phyloP scores from a whole-genome alignment of 2,888 invertebrate genomes.

The Gastrophysa polygoni region DNA sequence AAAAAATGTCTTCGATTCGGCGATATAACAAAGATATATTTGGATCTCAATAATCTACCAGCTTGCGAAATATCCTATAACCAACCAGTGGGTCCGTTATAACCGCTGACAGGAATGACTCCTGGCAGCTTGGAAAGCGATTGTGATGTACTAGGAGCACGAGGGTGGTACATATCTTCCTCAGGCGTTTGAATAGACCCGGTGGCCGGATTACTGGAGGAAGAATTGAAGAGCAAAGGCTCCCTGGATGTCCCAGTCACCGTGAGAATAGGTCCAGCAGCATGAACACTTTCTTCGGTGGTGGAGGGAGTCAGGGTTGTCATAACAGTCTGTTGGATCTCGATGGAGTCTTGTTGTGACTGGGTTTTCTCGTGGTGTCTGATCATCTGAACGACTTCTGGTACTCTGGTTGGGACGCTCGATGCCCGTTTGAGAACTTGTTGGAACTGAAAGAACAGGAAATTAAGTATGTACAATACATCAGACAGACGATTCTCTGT shows the following conservation, averaged over 20 bases:
- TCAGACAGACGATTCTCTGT: no score
- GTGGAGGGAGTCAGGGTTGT: conserved; percentile 63
- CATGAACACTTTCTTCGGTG: conserved; percentile 51
- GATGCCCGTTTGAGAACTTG: conserved; percentile 72
- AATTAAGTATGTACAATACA: background rate
- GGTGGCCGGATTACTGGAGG: conserved; percentile 57
- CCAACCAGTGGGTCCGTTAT: conserved; percentile 75
- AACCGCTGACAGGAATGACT: conserved; percentile 76
- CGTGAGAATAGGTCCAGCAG: conserved; percentile 28
- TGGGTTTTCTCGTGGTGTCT: conserved; percentile 66
- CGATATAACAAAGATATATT: background rate
- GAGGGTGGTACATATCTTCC: conserved; percentile 56
- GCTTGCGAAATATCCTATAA: conserved; percentile 48
- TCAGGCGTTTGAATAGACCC: conserved; percentile 57
- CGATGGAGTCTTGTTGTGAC: conserved; percentile 67
- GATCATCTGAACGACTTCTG: conserved; percentile 57
- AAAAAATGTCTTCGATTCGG: background rate
- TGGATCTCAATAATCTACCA: background rate
- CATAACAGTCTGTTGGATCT: conserved; percentile 47
- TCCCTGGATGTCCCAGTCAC: conserved; percentile 58
- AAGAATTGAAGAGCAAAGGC: conserved; percentile 66
- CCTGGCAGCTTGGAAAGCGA: conserved; percentile 70
- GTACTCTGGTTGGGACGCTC: conserved; percentile 69
- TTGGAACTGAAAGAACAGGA: conserved; percentile 48
- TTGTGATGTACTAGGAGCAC: conserved; percentile 50